Conservation (phyloP, 1,140 invertebrate species). For the Dendrolimus kikuchii region DNA sequence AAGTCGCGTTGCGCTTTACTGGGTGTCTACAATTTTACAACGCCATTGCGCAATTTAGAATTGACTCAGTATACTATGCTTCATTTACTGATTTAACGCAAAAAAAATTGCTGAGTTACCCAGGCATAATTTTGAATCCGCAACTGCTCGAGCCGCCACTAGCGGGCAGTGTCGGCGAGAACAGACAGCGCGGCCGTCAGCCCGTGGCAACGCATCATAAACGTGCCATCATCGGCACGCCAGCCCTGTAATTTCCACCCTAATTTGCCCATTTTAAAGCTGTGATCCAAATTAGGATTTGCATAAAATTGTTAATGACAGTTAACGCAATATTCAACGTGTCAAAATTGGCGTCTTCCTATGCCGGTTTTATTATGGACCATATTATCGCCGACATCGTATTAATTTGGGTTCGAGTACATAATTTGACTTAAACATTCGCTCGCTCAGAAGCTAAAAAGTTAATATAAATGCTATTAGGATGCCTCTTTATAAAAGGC, state of each 20-base stretch:
- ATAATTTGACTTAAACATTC: slow-evolving; percentile 22
- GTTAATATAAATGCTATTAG: slow-evolving; percentile 17
- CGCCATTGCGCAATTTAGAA: too few relatives aligned
- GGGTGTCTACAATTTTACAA: too few relatives aligned
- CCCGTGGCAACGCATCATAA: slow-evolving; percentile 31
- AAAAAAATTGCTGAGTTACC: too few relatives aligned
- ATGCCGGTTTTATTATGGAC: slow-evolving; percentile 28
- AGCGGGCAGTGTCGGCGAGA: slow-evolving; percentile 4
- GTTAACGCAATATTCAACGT: slow-evolving; percentile 44
- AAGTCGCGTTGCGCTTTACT: too few relatives aligned
- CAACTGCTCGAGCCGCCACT: background rate
- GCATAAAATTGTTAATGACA: slow-evolving; percentile 56
- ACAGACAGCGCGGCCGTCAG: slow-evolving; percentile 11
- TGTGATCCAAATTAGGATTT: slow-evolving; percentile 50
- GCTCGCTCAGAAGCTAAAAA: slow-evolving; percentile 21
- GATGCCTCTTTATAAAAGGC: slow-evolving; percentile 11
- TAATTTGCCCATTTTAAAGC: slow-evolving; percentile 47
- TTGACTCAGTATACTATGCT: too few relatives aligned
- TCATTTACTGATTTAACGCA: too few relatives aligned
- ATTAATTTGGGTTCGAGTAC: slow-evolving; percentile 19
- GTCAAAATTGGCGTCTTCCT: slow-evolving; percentile 39
- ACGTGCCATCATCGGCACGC: slow-evolving; percentile 34
- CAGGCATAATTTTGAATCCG: too few relatives aligned
- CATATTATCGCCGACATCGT: slow-evolving; percentile 25
- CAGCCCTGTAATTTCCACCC: slow-evolving; percentile 50